Conservation (phyloP, 1,140 invertebrate genomes). For the Drosophila littoralis region DNA sequence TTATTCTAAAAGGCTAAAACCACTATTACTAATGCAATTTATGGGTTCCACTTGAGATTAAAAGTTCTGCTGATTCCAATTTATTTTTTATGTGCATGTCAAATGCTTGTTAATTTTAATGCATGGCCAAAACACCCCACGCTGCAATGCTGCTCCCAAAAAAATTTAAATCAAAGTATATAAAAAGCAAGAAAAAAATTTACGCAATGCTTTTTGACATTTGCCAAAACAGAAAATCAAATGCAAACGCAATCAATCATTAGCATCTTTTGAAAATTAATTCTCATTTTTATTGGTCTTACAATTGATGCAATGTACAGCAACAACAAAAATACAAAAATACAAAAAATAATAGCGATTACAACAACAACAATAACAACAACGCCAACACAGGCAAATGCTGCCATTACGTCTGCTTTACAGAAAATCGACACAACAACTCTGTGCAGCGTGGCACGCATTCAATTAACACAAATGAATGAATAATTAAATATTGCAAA, state of each 20-base stretch:
- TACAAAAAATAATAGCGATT: conserved; percentile 1
- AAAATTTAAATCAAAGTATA: conserved; percentile 16
- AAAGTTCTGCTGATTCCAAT: conserved; percentile 15
- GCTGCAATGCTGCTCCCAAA: conserved; percentile 24
- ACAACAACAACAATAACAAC: conserved; percentile 14
- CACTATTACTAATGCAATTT: background rate
- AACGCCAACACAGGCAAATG: conserved; percentile 54
- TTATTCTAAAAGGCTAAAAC: too few species aligned
- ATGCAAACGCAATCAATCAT: conserved; percentile 73
- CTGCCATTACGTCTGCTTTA: conserved; percentile 72
- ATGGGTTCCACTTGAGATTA: background rate
- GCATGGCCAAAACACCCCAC: conserved; percentile 12
- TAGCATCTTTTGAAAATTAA: conserved; percentile 71
- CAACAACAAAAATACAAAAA: conserved; percentile 1
- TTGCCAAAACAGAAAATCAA: conserved; percentile 48
- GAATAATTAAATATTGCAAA: conserved; percentile 63
- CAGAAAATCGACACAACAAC: conserved; percentile 53
- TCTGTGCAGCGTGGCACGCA: conserved; percentile 65
- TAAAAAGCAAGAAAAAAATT: conserved; percentile 34
- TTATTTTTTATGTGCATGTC: conserved; percentile 22
- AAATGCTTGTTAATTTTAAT: conserved; percentile 12
- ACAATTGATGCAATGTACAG: conserved; percentile 38
- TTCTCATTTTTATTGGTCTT: conserved; percentile 55
- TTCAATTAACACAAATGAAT: conserved; percentile 76
- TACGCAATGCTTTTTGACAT: conserved; percentile 68